A percentile compares a stretch with the other conserved stretches of the same genome.
Evolutionary conservation across 1,140 invertebrate species (phyloP).

Genomic region (Coelopa frigida): DNA sequence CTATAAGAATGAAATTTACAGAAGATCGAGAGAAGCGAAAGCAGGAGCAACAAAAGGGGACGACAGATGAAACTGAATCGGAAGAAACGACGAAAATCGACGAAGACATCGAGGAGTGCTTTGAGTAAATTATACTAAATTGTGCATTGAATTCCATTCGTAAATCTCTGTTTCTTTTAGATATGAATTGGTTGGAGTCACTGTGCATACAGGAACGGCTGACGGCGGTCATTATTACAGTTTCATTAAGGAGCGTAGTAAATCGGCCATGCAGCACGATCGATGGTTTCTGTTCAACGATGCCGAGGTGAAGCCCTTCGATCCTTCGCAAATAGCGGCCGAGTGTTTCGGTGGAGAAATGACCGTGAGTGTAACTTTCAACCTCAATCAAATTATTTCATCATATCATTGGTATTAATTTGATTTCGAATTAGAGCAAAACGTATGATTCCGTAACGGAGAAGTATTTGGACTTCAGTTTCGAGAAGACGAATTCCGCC

Average conservation of each 20-base stretch:
- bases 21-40: constrained; percentile 17
- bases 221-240: constrained; percentile 96
- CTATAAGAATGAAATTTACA: too few species aligned
- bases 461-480: constrained; percentile 95
- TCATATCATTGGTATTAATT: too few species aligned
- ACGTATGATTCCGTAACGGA: constrained; percentile 93
- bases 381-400: too few species aligned
- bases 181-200: constrained; percentile 91
- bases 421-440: constrained; percentile 80
- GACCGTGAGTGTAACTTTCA: constrained; percentile 56
- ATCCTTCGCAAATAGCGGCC: constrained; percentile 85
- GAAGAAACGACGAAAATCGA: constrained; percentile 22
- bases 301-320: constrained; percentile 92
- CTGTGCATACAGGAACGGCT: constrained; percentile 92
- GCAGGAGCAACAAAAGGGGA: constrained; percentile 25
- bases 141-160: not conserved
- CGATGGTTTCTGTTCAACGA: constrained; percentile 95
- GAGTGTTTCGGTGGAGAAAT: constrained; percentile 97
- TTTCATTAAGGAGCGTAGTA: constrained; percentile 81
- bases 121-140: constrained; percentile 22
- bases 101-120: constrained; percentile 35
- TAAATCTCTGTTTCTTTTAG: constrained; percentile 48
- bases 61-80: constrained; percentile 23
- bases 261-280: constrained; percentile 50
- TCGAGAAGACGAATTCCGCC: constrained; percentile 95